Evolutionary conservation across 2,797 vertebrate genomes (phyloP).

Genomic region (Pampus argenteus): DNA sequence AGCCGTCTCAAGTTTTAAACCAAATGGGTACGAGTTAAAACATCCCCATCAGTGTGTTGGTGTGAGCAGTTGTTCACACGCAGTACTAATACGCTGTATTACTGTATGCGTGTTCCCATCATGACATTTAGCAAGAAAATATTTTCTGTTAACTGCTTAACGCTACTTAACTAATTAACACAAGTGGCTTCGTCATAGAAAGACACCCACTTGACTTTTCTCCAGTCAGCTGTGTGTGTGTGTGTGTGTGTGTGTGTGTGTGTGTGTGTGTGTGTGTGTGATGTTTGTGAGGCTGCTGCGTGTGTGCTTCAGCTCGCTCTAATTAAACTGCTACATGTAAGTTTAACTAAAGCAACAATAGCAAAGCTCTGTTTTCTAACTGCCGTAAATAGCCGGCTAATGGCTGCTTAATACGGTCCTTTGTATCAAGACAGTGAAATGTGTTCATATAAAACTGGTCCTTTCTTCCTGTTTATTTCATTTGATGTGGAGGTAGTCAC

Average conservation of each 20-base stretch:
- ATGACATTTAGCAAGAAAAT: constrained; percentile 18
- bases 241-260: constrained; percentile 20
- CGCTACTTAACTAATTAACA: constrained; percentile 43
- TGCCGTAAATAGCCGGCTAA: background rate
- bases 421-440: background rate
- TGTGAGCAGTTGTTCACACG: too few relatives aligned
- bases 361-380: background rate
- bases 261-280: background rate
- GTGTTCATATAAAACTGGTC: background rate
- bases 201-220: constrained; percentile 47
- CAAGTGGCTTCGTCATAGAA: constrained; percentile 41
- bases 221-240: constrained; percentile 17
- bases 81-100: too few relatives aligned
- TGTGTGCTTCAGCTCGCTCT: background rate
- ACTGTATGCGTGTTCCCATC: background rate
- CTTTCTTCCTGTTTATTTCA: background rate
- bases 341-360: background rate
- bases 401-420: background rate
- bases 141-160: constrained; percentile 22
- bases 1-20: too few relatives aligned
- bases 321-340: background rate
- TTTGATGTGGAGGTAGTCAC: too few relatives aligned
- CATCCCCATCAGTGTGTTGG: too few relatives aligned
- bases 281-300: constrained; percentile 1
- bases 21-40: too few relatives aligned